These are phyloP conservation scores for Cotesia chilonis DNA, from an alignment of 1,140 invertebrate genomes.

Conservation along the genomic window DNA sequence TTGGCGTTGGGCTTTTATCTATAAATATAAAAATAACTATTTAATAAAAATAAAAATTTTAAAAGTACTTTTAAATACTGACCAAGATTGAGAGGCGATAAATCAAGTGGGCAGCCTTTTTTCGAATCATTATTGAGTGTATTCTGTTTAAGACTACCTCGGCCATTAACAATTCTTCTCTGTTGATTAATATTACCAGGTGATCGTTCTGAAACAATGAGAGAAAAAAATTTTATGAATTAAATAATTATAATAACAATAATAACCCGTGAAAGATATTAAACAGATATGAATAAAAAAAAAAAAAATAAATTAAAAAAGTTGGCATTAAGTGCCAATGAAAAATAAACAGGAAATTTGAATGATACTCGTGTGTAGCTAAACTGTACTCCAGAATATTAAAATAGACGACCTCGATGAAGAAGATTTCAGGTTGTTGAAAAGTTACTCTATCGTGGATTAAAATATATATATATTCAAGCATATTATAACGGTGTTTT, in stretches of 20 bases:
- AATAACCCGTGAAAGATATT: conserved; percentile 17
- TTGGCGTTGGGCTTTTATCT: conserved; percentile 54
- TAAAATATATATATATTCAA: not conserved
- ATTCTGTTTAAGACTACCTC: conserved; percentile 44
- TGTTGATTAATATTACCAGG: conserved; percentile 53
- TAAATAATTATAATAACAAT: conserved; percentile 7
- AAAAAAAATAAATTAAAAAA: not conserved
- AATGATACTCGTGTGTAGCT: conserved; percentile 18
- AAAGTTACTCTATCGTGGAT: not conserved
- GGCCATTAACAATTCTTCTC: conserved; percentile 54
- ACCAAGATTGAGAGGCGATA: conserved; percentile 58
- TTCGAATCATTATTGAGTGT: conserved; percentile 56
- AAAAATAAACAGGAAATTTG: conserved; percentile 30
- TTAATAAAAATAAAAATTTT: conserved; percentile 7
- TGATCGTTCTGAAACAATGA: conserved; percentile 53
- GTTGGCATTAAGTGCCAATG: conserved; percentile 9
- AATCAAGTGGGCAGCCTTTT: conserved; percentile 55
- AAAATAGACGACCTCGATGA: conserved; percentile 21
- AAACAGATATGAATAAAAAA: not conserved
- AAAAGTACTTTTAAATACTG: conserved; percentile 38
- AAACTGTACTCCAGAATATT: not conserved
- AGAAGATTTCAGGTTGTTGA: not conserved
- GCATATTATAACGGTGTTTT: not conserved
- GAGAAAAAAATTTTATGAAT: not conserved
- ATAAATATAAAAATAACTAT: conserved; percentile 35